A percentile compares a stretch with the other conserved stretches of the same genome.
These are phyloP conservation scores for Triops cancriformis DNA, from an alignment of 1,140 invertebrate species.

Conservation along the genomic window DNA sequence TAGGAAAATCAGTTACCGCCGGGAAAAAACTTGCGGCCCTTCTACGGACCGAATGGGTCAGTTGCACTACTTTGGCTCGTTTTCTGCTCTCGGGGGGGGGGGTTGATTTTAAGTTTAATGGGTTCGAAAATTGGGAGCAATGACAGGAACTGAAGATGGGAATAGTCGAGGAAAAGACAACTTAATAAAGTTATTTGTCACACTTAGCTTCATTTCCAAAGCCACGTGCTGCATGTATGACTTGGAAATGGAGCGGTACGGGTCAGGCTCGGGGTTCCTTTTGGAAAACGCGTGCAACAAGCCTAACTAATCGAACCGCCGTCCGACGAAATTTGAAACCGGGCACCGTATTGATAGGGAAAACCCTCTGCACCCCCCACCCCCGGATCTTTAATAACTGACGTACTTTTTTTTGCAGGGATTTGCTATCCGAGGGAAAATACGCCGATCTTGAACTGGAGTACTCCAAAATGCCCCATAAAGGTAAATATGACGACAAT, in stretches of 20 bases:
- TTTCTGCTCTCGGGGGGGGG: no score
- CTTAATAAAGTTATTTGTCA: background rate
- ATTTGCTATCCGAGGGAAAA: background rate
- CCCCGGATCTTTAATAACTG: background rate
- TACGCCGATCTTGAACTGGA: background rate
- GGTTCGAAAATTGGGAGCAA: background rate
- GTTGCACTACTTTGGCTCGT: no score
- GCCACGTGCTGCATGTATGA: constrained; percentile 3
- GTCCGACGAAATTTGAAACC: constrained; percentile 4
- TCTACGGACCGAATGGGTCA: no score
- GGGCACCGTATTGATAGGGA: background rate
- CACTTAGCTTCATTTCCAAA: background rate
- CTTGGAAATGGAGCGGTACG: background rate
- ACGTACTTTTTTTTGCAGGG: background rate
- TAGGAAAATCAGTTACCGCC: no score
- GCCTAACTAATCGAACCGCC: background rate
- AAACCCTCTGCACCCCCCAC: background rate
- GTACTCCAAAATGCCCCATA: background rate
- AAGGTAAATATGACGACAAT: background rate
- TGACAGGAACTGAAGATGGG: background rate
- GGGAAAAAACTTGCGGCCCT: no score
- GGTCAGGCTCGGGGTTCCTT: background rate
- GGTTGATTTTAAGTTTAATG: no score
- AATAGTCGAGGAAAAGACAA: background rate
- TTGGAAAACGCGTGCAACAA: background rate